Base-by-base conservation (phyloP, 2,797 vertebrate genomes). In the Falco rusticolus region DNA sequence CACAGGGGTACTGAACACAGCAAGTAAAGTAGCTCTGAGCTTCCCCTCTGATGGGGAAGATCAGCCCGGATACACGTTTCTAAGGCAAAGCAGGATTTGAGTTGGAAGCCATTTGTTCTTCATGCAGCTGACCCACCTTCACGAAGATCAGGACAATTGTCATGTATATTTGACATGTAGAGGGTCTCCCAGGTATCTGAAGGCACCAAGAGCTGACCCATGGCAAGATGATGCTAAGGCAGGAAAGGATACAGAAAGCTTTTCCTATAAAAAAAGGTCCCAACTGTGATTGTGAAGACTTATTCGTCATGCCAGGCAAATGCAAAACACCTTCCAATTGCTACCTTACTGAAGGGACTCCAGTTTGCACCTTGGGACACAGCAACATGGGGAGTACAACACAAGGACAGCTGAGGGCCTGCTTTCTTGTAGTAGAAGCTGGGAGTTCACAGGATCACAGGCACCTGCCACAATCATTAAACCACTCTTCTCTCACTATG, bases 201-300 rank as follows among this genome's bases (percentile, higher is more conserved):
- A 75, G 37, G 19, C 45, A 70, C 26, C 10, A 5, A 41, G 45
- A 76, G n/a, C 29, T 83, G 56, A 19, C 31, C 25, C 14, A 17
- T 3, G 16, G n/a, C 21, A 63, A 26, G 33, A 48, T 0, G 6
- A 25, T 14, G 15, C 6, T 17, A 18, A 34, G 9, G 11, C 13
- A 59, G 31, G n/a, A 82, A 66, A 88, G 22, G 47, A 56, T 5
- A 13, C 1, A 20, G 21, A 43, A 70, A 53, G 10, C 1, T 63
- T 80, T 80, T 48, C 6, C 11, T 45, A 6, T 11, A 1, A 34
- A 54, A 63, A 50, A 34, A 6, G 0, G 1, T n/a, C 16, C n/a
- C 11, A 54, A 0, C 10, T 11, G 18, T 2, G 21, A 53, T 1
- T 37, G 34, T 6, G 8, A 83, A 28, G 28, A 13, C 3, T 43